Conservation (phyloP, 2,113 vertebrate genomes). For the Poeciliopsis retropinna region DNA sequence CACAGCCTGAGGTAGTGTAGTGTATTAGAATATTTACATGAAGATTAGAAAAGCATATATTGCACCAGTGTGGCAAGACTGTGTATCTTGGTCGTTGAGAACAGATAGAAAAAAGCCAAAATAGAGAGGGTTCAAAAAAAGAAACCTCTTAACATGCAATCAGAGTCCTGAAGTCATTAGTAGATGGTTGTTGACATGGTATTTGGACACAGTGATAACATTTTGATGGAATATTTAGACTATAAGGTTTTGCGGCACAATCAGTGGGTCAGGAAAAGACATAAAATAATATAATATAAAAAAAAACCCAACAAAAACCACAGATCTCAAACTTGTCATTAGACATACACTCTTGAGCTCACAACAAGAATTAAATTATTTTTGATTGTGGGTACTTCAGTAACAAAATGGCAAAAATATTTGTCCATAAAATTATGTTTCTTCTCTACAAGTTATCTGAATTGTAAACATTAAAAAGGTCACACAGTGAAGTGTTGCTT, state of each 20-base stretch:
- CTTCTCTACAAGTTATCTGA: background rate
- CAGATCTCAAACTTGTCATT: background rate
- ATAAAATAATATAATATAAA: background rate
- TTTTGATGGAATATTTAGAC: slow-evolving; percentile 9
- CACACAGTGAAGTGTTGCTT: background rate
- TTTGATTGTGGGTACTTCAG: background rate
- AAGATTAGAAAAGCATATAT: no score
- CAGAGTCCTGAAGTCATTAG: slow-evolving; percentile 2
- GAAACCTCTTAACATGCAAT: background rate
- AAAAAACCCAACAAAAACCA: no score
- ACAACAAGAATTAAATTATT: background rate
- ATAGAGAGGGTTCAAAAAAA: background rate
- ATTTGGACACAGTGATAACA: background rate
- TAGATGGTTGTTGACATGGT: slow-evolving; percentile 16
- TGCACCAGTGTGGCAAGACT: no score
- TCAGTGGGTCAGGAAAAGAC: no score
- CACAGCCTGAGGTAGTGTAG: background rate
- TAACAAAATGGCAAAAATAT: slow-evolving; percentile 4
- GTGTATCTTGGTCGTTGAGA: background rate
- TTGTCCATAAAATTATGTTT: background rate
- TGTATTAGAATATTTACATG: background rate
- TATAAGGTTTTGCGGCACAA: background rate
- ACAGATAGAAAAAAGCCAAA: background rate
- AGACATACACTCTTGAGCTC: background rate
- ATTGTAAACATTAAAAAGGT: background rate